Evolutionary conservation across 2,888 invertebrate genomes (phyloP).

Genomic region (Hirtodrosophila confusa): DNA sequence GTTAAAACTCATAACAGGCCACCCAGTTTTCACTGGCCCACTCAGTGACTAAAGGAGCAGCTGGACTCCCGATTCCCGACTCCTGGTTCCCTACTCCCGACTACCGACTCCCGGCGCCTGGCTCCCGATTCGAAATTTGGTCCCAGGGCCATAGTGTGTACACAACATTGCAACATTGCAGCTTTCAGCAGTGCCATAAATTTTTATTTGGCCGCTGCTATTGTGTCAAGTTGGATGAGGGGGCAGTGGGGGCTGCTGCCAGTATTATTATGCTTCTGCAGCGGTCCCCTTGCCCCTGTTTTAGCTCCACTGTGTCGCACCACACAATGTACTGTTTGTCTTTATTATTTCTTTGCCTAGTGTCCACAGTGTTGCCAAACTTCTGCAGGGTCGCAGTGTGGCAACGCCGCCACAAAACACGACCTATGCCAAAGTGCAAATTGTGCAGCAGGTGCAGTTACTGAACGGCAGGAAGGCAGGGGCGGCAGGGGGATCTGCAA

Average conservation of each 20-base stretch:
- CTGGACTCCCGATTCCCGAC: constrained; percentile 11
- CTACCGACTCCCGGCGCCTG: constrained; percentile 3
- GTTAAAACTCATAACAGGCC: constrained; percentile 70
- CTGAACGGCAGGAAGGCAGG: constrained; percentile 6
- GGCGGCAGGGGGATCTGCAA: constrained; percentile 8
- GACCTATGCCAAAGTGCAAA: constrained; percentile 71
- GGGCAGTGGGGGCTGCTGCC: constrained; percentile 38
- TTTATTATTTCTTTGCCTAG: constrained; percentile 65
- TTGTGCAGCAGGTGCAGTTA: constrained; percentile 52
- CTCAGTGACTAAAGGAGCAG: constrained; percentile 6
- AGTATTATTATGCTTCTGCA: constrained; percentile 73
- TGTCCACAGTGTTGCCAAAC: constrained; percentile 60
- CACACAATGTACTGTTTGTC: constrained; percentile 71
- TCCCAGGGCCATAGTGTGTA: constrained; percentile 31
- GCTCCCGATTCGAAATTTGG: no score
- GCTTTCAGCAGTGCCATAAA: constrained; percentile 75
- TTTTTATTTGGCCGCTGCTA: constrained; percentile 75
- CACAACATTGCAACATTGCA: constrained; percentile 56
- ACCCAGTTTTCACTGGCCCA: constrained; percentile 45
- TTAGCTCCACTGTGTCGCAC: constrained; percentile 15
- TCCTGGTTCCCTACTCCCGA: not conserved
- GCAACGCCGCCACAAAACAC: constrained; percentile 56
- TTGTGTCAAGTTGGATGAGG: constrained; percentile 69
- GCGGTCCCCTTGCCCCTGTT: constrained; percentile 14
- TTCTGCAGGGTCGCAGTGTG: constrained; percentile 47